Percentiles rank a stretch among this genome's conserved stretches.
Conservation (phyloP, 2,113 vertebrate species). For the Atrichornis clamosus region DNA sequence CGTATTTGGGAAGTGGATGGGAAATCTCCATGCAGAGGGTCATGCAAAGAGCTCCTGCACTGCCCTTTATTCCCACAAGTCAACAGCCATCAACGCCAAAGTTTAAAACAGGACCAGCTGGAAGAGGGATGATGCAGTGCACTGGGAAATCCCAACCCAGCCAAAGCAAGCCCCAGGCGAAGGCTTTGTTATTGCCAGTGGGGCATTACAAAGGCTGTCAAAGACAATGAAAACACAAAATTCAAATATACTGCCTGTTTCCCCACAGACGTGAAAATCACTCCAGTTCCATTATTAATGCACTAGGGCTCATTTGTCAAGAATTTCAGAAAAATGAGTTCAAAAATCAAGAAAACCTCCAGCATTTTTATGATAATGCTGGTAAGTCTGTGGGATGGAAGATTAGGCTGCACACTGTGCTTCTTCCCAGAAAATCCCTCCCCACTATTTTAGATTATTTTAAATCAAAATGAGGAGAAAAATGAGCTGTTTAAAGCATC, state of each 20-base stretch:
- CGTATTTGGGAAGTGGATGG: not conserved
- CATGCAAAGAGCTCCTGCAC: not conserved
- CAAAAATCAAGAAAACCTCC: constrained; percentile 19
- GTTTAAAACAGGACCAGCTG: not conserved
- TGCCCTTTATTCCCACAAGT: not conserved
- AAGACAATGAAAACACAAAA: not conserved
- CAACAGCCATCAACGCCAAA: not conserved
- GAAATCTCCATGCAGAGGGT: not conserved
- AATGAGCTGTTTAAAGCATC: constrained; percentile 40
- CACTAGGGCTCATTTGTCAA: constrained; percentile 28
- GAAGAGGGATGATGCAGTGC: not conserved
- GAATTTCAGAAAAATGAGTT: not conserved
- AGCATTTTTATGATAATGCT: constrained; percentile 42
- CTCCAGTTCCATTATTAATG: not conserved
- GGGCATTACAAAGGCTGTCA: not conserved
- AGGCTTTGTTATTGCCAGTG: not conserved
- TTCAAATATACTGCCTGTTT: not conserved
- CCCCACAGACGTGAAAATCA: not conserved
- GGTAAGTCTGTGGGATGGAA: not conserved
- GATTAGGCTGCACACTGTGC: constrained; percentile 33
- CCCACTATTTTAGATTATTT: constrained; percentile 24
- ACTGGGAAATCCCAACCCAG: not conserved
- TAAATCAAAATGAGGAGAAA: constrained; percentile 38
- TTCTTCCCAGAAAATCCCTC: constrained; percentile 18
- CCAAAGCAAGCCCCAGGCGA: not conserved